These are phyloP conservation scores for Ganaspis brasiliensis DNA, from an alignment of 2,888 invertebrate species.

Conservation along the genomic window DNA sequence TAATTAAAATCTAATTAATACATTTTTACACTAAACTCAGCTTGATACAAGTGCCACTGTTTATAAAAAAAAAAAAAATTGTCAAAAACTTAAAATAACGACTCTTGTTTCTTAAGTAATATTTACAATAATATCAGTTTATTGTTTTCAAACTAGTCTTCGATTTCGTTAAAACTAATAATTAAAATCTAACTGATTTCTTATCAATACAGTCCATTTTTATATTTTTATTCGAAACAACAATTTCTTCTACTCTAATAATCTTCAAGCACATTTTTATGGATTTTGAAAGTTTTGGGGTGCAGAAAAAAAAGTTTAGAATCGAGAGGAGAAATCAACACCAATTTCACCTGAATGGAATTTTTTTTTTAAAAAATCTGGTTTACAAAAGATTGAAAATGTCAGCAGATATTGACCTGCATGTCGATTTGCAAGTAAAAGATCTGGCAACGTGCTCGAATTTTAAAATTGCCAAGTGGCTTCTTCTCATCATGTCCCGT, in stretches of 20 bases:
- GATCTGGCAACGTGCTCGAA: slow-evolving; percentile 1
- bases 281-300: no score
- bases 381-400: slow-evolving; percentile 15
- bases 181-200: no score
- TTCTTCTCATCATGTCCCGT: slow-evolving; percentile 42
- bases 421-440: slow-evolving; percentile 6
- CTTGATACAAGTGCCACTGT: neutral
- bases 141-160: neutral
- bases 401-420: neutral
- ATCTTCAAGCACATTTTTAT: no score
- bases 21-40: neutral
- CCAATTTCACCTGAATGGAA: neutral
- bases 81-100: neutral
- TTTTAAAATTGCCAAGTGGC: slow-evolving; percentile 7
- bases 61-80: neutral
- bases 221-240: no score
- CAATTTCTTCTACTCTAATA: no score
- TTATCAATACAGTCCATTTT: no score
- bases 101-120: neutral
- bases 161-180: no score
- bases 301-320: no score
- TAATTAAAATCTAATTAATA: slow-evolving; percentile 16
- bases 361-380: neutral
- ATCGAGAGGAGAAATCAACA: slow-evolving; percentile 1
- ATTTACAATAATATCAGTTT: slow-evolving; percentile 16